phyloP scores from a whole-genome alignment of 2,888 invertebrate species.

The Petrolisthes manimaculis region DNA sequence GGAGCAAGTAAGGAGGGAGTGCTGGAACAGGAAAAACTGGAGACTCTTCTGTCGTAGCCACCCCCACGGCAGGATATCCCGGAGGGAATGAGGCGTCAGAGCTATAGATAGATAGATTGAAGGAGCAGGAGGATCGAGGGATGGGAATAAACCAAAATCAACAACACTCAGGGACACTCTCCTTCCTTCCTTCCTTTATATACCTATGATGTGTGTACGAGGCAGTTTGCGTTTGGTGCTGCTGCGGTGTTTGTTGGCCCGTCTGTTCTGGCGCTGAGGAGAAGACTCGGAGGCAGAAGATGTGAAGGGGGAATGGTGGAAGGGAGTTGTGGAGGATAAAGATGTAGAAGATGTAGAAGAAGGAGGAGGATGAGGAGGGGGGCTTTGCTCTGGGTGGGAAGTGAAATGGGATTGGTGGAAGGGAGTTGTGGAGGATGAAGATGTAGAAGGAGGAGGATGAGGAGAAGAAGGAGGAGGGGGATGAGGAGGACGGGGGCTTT shows the following conservation, averaged over 20 bases:
- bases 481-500: not conserved
- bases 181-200: conserved; percentile 14
- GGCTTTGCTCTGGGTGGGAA: not conserved
- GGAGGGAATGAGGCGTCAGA: too few relatives aligned
- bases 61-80: too few relatives aligned
- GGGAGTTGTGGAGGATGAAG: not conserved
- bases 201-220: conserved; percentile 25
- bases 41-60: too few relatives aligned
- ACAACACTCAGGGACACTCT: not conserved
- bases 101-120: too few relatives aligned
- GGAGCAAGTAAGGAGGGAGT: too few relatives aligned
- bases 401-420: not conserved
- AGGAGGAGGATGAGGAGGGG: not conserved
- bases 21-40: too few relatives aligned
- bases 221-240: conserved; percentile 35
- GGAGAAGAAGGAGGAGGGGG: not conserved
- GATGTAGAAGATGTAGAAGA: conserved; percentile 20
- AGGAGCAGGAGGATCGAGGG: too few relatives aligned
- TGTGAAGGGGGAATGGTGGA: conserved; percentile 6
- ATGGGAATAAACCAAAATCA: not conserved
- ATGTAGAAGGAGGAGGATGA: not conserved
- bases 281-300: conserved; percentile 6
- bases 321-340: conserved; percentile 15
- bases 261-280: conserved; percentile 16
- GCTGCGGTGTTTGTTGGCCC: conserved; percentile 19